phyloP scores from a whole-genome alignment of 2,113 vertebrate genomes.

The Chitala chitala region DNA sequence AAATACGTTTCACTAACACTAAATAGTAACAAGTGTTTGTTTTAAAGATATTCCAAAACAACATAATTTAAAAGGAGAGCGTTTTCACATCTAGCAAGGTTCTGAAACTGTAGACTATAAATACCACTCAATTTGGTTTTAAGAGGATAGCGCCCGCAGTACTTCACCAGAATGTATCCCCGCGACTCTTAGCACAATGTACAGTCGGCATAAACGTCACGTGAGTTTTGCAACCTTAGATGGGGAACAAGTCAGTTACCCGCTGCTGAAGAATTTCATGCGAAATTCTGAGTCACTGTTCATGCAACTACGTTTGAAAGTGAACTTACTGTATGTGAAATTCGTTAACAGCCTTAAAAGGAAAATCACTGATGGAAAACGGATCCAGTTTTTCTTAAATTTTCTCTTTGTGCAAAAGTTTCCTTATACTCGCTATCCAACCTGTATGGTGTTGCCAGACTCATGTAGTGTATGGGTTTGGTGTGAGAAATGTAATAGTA shows the following conservation, averaged over 20 bases:
- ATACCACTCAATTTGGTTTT: background rate
- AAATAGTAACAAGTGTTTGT: background rate
- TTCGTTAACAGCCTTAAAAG: background rate
- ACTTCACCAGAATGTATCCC: background rate
- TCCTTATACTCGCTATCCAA: background rate
- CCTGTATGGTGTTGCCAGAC: too few species aligned
- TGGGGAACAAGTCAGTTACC: slow-evolving; percentile 4
- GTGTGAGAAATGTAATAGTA: background rate
- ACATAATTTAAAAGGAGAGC: background rate
- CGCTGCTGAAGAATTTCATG: background rate
- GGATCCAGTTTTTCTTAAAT: background rate
- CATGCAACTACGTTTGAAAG: background rate
- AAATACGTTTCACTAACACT: slow-evolving; percentile 15
- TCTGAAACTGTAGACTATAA: slow-evolving; percentile 2
- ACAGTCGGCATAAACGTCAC: background rate
- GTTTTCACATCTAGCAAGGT: background rate
- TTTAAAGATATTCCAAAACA: slow-evolving; percentile 10
- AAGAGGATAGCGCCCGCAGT: background rate
- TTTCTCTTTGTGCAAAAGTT: background rate
- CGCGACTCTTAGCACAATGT: too few species aligned
- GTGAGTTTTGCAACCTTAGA: background rate
- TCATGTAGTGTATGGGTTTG: background rate
- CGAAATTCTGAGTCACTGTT: background rate
- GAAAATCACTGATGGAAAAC: background rate
- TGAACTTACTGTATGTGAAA: background rate